phyloP scores from a whole-genome alignment of 2,797 vertebrate genomes.

The Pipistrellus pipistrellus region DNA sequence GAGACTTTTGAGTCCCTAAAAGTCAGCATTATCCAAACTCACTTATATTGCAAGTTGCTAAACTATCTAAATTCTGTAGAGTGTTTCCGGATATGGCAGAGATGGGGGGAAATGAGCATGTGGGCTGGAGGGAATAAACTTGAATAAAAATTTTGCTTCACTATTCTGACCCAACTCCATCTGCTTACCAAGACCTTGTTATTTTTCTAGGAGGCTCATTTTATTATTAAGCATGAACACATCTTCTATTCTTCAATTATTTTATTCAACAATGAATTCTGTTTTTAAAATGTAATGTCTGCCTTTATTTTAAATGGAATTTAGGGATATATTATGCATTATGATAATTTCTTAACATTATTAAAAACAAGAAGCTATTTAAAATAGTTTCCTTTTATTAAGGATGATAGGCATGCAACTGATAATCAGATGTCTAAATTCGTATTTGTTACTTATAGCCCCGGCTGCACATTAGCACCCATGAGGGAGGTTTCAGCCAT shows the following conservation, averaged over 20 bases:
- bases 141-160: conserved; percentile 57
- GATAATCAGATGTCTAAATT: not conserved
- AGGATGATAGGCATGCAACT: not conserved
- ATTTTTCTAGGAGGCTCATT: conserved; percentile 50
- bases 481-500: not conserved
- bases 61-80: conserved; percentile 1
- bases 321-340: not conserved
- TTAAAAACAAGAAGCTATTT: conserved; percentile 2
- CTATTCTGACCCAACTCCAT: conserved; percentile 61
- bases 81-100: not conserved
- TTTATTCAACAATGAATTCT: not conserved
- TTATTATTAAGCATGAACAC: conserved; percentile 47
- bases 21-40: conserved; percentile 5
- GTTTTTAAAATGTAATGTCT: conserved; percentile 17
- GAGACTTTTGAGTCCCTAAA: not conserved
- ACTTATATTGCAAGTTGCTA: conserved; percentile 11
- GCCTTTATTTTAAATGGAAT: conserved; percentile 42
- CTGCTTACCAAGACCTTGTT: conserved; percentile 23
- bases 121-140: not conserved
- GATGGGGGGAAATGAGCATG: conserved; percentile 5
- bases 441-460: not conserved
- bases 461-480: not conserved
- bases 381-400: conserved; percentile 29
- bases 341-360: conserved; percentile 38
- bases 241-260: not conserved